Base-by-base conservation (phyloP, 2,113 vertebrate species). In the Dicrurus megarhynchus region DNA sequence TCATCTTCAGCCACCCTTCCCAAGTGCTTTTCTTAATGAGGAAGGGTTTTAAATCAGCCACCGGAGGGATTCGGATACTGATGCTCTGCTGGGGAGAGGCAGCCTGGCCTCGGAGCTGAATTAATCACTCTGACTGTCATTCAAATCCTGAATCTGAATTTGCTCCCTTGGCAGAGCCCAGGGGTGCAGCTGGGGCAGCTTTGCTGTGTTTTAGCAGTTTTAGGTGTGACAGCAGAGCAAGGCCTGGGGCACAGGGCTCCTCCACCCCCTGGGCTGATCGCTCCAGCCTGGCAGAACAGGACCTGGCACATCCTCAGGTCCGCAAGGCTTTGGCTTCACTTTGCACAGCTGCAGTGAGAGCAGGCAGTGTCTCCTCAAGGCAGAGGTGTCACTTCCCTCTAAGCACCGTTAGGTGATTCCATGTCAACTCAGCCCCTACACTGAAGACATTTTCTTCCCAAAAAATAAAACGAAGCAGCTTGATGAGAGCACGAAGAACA, bases 191-290 rank as follows among this genome's bases (percentile, higher is more conserved):
- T 22, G 69, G 61, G 61, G 47, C 70, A 63, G 73, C 57, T 60
- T 14, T 35, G 55, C 78, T 77, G 71, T 6, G 3, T 77, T 95
- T 65, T 24, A 22, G 16, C 47, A 7, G 12, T 73, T 88, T 80
- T 16, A 21, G 71, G 64, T 22, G 30, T 18, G 20, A 56, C 27
- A 85, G 90, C 85, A 67, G n/a, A 32, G 39, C 75, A 33, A 39
- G n/a, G 76, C 85, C 75, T 19, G 26, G 67, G 23, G 32, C 57
- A 35, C 30, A 5, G n/a, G 35, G 67, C 83, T 71, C 2, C 0
- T 26, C 24, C 42, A 10, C 1, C 52, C 47, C 33, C 1, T 0
- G 55, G 49, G 44, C 37, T 0, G 0, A 33, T 30, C 0, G 1
- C 84, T 79, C 10, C 0, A 0, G 35, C 30, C 3, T 2, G 33